These are phyloP conservation scores for Pristionchus mayeri DNA, from an alignment of 2,888 invertebrate species.

Conservation along the genomic window DNA sequence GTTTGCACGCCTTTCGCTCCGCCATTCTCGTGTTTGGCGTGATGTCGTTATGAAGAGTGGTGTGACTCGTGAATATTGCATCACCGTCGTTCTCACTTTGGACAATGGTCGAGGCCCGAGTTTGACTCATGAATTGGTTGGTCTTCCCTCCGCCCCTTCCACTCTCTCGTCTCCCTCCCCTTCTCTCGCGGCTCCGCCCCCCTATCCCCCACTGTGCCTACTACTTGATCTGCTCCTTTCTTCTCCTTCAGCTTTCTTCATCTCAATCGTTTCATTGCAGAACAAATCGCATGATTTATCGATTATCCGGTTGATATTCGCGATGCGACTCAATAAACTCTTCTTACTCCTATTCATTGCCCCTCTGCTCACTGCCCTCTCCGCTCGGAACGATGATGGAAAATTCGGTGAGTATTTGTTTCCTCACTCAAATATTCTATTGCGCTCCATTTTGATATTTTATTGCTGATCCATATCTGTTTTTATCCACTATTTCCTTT, in stretches of 20 bases:
- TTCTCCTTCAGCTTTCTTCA: neutral
- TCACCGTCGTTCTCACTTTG: slow-evolving; percentile 8
- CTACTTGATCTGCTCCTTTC: slow-evolving; percentile 6
- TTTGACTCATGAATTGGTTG: slow-evolving; percentile 14
- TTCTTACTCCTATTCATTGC: neutral
- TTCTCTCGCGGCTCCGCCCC: slow-evolving; percentile 1
- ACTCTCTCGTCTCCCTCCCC: neutral
- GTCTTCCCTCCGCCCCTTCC: neutral
- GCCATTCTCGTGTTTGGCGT: neutral
- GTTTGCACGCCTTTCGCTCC: neutral
- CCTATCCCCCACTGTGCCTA: slow-evolving; percentile 31
- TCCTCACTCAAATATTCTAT: neutral
- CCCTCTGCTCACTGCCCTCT: slow-evolving; percentile 35
- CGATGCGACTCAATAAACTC: slow-evolving; percentile 34
- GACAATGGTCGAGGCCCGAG: neutral
- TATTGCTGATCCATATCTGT: neutral
- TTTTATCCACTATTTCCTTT: neutral
- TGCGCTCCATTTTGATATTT: neutral
- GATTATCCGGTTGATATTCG: slow-evolving; percentile 38
- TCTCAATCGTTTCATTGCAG: slow-evolving; percentile 44
- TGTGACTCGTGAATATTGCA: slow-evolving; percentile 11
- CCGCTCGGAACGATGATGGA: slow-evolving; percentile 19
- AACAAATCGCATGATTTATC: slow-evolving; percentile 45
- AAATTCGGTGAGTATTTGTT: neutral
- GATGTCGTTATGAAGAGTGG: slow-evolving; percentile 13